These are phyloP conservation scores for Nixonia krombeini DNA, from an alignment of 1,140 invertebrate species.

Conservation along the genomic window DNA sequence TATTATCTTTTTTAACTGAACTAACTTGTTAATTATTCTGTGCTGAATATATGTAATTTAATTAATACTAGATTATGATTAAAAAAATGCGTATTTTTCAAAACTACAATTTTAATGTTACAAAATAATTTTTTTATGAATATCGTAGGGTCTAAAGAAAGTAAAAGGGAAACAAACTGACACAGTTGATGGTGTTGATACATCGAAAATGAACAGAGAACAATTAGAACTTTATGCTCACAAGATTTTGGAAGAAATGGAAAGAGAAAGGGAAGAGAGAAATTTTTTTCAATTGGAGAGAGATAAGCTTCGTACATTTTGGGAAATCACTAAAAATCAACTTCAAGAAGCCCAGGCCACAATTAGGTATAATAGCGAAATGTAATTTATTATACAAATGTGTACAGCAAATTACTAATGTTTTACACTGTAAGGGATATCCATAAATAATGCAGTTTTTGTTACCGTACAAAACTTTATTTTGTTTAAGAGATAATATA, in stretches of 20 bases:
- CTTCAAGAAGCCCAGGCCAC: slow-evolving; percentile 84
- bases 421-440: too few species aligned
- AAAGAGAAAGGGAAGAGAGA: slow-evolving; percentile 93
- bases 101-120: too few species aligned
- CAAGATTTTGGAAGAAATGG: slow-evolving; percentile 91
- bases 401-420: too few species aligned
- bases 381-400: background rate
- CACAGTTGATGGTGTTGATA: slow-evolving; percentile 85
- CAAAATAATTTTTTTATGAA: too few species aligned
- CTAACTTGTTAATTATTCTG: too few species aligned
- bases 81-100: too few species aligned
- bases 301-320: slow-evolving; percentile 94
- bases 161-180: slow-evolving; percentile 36
- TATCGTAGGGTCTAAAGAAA: slow-evolving; percentile 36
- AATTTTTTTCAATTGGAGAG: slow-evolving; percentile 96
- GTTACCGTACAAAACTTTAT: too few species aligned
- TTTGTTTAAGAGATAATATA: too few species aligned
- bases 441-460: too few species aligned
- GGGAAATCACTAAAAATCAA: slow-evolving; percentile 91
- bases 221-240: slow-evolving; percentile 91
- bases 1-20: too few species aligned
- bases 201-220: slow-evolving; percentile 93
- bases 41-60: too few species aligned
- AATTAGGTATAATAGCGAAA: slow-evolving; percentile 70
- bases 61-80: too few species aligned